A percentile compares a stretch with the other conserved stretches of the same genome.
phyloP scores from a whole-genome alignment of 2,113 vertebrate genomes.

The Delphinus delphis region DNA sequence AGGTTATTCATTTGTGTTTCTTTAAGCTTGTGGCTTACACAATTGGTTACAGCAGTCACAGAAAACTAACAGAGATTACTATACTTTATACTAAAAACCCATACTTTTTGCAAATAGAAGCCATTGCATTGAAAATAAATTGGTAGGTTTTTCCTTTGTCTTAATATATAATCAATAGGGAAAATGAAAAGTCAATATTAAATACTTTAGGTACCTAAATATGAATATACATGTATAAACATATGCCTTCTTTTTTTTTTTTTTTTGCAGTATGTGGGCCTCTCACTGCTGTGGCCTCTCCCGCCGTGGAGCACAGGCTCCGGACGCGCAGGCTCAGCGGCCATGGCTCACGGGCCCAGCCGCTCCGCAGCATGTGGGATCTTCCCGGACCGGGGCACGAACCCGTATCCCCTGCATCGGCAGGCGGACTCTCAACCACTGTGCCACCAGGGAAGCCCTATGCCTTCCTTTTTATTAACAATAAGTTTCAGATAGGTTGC shows the following conservation, averaged over 20 bases:
- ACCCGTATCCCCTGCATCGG: too few species aligned
- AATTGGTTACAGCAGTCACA: not conserved
- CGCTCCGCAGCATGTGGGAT: too few species aligned
- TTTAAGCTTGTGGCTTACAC: not conserved
- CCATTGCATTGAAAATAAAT: conserved; percentile 30
- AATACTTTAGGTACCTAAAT: not conserved
- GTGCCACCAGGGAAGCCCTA: not conserved
- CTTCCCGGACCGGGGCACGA: too few species aligned
- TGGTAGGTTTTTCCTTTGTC: conserved; percentile 33
- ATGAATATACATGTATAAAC: not conserved
- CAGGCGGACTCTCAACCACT: too few species aligned
- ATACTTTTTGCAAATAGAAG: conserved; percentile 34
- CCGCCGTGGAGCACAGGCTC: accelerated
- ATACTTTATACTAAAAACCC: conserved; percentile 2
- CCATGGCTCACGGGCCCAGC: too few species aligned
- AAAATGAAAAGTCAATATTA: conserved; percentile 21
- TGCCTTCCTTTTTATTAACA: not conserved
- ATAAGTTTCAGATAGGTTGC: conserved; percentile 9
- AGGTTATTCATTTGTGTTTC: not conserved
- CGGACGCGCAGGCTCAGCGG: too few species aligned
- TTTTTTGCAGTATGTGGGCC: too few species aligned
- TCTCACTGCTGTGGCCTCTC: too few species aligned
- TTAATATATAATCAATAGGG: not conserved
- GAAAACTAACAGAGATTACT: conserved; percentile 33
- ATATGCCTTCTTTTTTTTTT: not conserved